Percentiles rank a stretch among this genome's conserved stretches.
Evolutionary conservation across 2,797 vertebrate genomes (phyloP).

Genomic region (Numenius phaeopus): DNA sequence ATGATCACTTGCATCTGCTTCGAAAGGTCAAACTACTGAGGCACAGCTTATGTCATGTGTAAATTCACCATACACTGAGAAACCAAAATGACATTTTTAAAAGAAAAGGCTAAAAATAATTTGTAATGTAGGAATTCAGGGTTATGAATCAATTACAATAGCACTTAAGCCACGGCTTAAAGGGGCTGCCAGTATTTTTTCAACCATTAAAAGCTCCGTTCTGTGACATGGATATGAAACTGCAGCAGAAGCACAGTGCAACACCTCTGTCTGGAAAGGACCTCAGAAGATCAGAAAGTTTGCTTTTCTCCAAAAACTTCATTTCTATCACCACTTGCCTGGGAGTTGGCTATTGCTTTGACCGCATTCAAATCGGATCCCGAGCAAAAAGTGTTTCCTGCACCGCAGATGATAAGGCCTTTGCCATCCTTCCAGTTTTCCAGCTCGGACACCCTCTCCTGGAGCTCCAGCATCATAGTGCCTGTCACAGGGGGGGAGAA

Average conservation of each 20-base stretch:
- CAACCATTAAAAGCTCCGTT: not conserved
- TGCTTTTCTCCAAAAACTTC: not conserved
- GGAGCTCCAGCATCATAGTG: slow-evolving; percentile 94
- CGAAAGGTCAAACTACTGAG: slow-evolving; percentile 23
- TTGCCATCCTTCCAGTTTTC: slow-evolving; percentile 93
- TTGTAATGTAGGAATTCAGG: not conserved
- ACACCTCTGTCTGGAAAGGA: not conserved
- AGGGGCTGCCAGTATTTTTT: not conserved
- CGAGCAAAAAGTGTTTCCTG: slow-evolving; percentile 92
- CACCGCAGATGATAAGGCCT: slow-evolving; percentile 90
- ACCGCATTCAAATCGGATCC: slow-evolving; percentile 93
- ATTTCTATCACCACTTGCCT: slow-evolving; percentile 78
- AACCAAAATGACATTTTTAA: slow-evolving; percentile 1
- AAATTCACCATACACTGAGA: not conserved
- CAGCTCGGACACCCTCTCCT: slow-evolving; percentile 88
- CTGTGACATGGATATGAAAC: not conserved
- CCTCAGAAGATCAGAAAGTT: not conserved
- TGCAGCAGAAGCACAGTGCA: not conserved
- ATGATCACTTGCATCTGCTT: not conserved
- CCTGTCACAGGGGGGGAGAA: slow-evolving; percentile 78
- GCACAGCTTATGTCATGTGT: not conserved
- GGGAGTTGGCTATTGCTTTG: slow-evolving; percentile 84
- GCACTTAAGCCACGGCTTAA: not conserved
- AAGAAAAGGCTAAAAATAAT: not conserved
- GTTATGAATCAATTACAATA: not conserved